phyloP scores from a whole-genome alignment of 2,888 invertebrate species.

The Drosophila diplacantha region DNA sequence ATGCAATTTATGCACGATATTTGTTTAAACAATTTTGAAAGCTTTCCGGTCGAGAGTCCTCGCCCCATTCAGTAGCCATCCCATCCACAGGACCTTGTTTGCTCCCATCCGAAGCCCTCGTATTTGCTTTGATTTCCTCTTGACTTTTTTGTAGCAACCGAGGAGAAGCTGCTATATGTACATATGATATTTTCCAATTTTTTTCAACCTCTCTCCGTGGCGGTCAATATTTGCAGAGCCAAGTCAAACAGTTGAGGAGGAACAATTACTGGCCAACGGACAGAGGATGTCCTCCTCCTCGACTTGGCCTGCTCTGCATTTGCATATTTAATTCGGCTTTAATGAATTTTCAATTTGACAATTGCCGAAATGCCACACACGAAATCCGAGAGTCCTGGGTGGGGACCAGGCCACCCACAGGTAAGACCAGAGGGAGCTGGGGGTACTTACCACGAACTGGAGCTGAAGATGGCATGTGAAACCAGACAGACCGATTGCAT shows the following conservation, averaged over 20 bases:
- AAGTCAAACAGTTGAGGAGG: conserved; percentile 59
- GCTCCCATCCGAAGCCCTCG: conserved; percentile 42
- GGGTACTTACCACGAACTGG: conserved; percentile 5
- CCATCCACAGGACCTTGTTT: conserved; percentile 19
- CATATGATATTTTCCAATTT: conserved; percentile 53
- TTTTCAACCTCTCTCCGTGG: conserved; percentile 25
- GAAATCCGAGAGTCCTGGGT: conserved; percentile 15
- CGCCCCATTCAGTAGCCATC: conserved; percentile 2
- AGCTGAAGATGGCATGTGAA: conserved; percentile 34
- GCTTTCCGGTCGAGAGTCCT: conserved; percentile 4
- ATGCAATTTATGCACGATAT: conserved; percentile 63
- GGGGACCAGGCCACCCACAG: conserved; percentile 55
- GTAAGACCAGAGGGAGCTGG: conserved; percentile 1
- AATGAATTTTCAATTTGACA: conserved; percentile 75
- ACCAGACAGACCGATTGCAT: conserved; percentile 12
- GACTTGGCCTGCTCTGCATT: conserved; percentile 45
- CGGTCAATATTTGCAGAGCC: conserved; percentile 60
- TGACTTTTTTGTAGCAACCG: conserved; percentile 44
- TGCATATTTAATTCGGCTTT: conserved; percentile 74
- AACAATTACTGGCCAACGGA: conserved; percentile 16
- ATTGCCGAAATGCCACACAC: conserved; percentile 65
- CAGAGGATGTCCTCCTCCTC: conserved; percentile 41
- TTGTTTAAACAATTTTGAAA: conserved; percentile 54
- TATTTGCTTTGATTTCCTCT: conserved; percentile 70
- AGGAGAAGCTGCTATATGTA: conserved; percentile 40